These are phyloP conservation scores for Furcifer pardalis DNA, from an alignment of 2,797 vertebrate genomes.

Conservation along the genomic window DNA sequence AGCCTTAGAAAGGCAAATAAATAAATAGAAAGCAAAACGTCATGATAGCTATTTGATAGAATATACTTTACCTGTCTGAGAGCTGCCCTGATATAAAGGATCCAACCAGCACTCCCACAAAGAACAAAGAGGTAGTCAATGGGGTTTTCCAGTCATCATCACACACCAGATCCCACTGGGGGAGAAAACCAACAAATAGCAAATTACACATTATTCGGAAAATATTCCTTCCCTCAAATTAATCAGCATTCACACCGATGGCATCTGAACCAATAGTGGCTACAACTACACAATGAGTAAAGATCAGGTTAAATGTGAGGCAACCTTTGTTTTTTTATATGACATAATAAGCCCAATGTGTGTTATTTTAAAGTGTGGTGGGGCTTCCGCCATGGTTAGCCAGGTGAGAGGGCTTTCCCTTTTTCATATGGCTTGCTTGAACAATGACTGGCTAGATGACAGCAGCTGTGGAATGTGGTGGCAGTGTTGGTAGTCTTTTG, in stretches of 20 bases:
- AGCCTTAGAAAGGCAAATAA: neutral
- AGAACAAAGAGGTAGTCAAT: conserved; percentile 88
- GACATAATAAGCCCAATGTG: too few species aligned
- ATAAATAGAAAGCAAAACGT: neutral
- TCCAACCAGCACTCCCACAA: conserved; percentile 85
- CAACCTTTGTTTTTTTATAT: too few species aligned
- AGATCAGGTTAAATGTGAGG: too few species aligned
- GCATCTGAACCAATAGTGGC: neutral
- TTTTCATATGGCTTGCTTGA: too few species aligned
- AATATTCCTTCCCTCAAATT: neutral
- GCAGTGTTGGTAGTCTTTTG: too few species aligned
- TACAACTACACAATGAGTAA: too few species aligned
- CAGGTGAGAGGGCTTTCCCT: too few species aligned
- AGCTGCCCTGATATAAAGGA: conserved; percentile 90
- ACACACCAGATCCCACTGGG: conserved; percentile 93
- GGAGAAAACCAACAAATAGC: conserved; percentile 54
- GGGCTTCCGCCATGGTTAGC: too few species aligned
- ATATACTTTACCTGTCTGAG: conserved; percentile 86
- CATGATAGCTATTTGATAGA: rapidly evolving
- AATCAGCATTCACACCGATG: neutral
- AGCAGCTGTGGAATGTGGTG: too few species aligned
- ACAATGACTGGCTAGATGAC: too few species aligned
- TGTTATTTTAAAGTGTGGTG: too few species aligned
- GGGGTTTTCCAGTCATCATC: conserved; percentile 88
- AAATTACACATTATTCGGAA: conserved; percentile 4